phyloP scores from a whole-genome alignment of 1,140 invertebrate genomes.

The Pemphigus obesinymphae region DNA sequence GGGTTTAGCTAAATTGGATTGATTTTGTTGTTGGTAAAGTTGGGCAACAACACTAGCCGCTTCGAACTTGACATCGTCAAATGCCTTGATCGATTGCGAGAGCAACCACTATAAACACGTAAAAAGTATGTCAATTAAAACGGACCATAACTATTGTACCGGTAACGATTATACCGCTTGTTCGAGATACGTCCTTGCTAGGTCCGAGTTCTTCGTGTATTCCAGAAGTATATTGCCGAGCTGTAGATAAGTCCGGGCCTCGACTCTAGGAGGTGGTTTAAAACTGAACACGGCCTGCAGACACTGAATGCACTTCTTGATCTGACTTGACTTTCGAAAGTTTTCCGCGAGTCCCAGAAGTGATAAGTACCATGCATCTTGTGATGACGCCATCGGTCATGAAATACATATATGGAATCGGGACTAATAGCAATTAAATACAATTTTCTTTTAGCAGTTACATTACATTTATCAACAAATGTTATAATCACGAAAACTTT shows the following conservation, averaged over 20 bases:
- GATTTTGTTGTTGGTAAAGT: slow-evolving; percentile 81
- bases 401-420: background rate
- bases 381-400: slow-evolving; percentile 64
- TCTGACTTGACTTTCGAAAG: slow-evolving; percentile 90
- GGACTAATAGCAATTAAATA: background rate
- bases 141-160: too few relatives aligned
- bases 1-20: slow-evolving; percentile 78
- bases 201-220: slow-evolving; percentile 90
- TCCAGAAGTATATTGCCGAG: slow-evolving; percentile 88
- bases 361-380: slow-evolving; percentile 94
- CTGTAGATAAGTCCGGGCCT: slow-evolving; percentile 92
- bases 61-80: slow-evolving; percentile 96
- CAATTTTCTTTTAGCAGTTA: slow-evolving; percentile 34
- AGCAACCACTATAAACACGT: slow-evolving; percentile 69
- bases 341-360: slow-evolving; percentile 91
- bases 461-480: slow-evolving; percentile 39
- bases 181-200: slow-evolving; percentile 88
- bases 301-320: slow-evolving; percentile 93
- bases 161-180: slow-evolving; percentile 70
- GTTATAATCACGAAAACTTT: slow-evolving; percentile 33
- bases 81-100: slow-evolving; percentile 77
- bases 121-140: background rate
- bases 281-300: slow-evolving; percentile 93
- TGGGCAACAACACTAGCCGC: slow-evolving; percentile 85
- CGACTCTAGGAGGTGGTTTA: slow-evolving; percentile 84